phyloP scores from a whole-genome alignment of 2,113 vertebrate species.

The Tringa solitaria region DNA sequence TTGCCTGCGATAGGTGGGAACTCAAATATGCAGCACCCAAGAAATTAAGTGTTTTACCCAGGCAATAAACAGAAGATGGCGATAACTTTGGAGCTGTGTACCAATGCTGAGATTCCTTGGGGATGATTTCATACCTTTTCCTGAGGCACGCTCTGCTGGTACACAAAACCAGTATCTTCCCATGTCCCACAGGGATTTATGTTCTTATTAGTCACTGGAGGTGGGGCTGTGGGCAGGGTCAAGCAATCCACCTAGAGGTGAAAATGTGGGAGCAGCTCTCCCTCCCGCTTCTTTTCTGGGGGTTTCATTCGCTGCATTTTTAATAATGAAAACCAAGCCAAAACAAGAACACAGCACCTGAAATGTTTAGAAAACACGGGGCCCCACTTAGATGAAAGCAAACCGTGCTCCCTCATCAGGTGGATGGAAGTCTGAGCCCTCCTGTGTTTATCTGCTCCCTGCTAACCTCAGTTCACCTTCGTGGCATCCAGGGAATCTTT shows the following conservation, averaged over 20 bases:
- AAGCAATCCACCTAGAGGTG: constrained; percentile 45
- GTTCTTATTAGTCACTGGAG: background rate
- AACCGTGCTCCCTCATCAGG: constrained; percentile 35
- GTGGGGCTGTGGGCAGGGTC: constrained; percentile 53
- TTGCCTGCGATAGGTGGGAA: background rate
- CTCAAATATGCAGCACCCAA: background rate
- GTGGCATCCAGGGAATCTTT: constrained; percentile 48
- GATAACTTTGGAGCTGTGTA: background rate
- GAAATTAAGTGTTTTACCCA: constrained; percentile 14
- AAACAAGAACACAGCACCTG: constrained; percentile 11
- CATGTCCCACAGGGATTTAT: background rate
- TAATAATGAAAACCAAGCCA: constrained; percentile 55
- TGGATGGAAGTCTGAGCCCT: constrained; percentile 51
- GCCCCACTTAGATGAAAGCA: constrained; percentile 20
- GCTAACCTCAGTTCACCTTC: constrained; percentile 56
- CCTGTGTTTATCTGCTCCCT: constrained; percentile 45
- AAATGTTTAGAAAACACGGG: constrained; percentile 41
- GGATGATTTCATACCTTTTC: constrained; percentile 18
- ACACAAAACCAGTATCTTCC: background rate
- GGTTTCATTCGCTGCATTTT: constrained; percentile 21
- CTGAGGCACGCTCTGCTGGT: background rate
- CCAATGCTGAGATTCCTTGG: constrained; percentile 9
- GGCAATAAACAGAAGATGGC: background rate
- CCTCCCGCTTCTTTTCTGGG: background rate
- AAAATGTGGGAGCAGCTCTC: constrained; percentile 57